A percentile compares a stretch with the other conserved stretches of the same genome.
Evolutionary conservation across 2,888 invertebrate species (phyloP).

Genomic region (Andrena fulva): DNA sequence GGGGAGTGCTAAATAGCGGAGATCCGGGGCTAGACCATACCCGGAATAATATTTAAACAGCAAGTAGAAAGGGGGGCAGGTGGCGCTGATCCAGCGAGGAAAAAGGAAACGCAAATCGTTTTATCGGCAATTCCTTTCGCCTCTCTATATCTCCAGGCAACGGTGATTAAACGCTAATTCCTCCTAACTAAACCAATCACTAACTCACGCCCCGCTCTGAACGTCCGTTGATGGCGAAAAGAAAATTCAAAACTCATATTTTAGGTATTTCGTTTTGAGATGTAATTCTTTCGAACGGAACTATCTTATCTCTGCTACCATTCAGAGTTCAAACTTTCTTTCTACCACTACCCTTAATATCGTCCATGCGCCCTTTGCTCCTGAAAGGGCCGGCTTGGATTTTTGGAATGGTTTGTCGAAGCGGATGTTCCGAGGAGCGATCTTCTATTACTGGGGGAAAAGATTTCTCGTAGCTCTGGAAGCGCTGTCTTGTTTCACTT

Average conservation of each 20-base stretch:
- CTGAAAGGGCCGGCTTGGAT: background rate
- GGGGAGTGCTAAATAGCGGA: background rate
- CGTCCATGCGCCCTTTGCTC: background rate
- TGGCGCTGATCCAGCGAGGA: constrained; percentile 31
- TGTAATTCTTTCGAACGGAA: background rate
- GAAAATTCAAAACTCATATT: background rate
- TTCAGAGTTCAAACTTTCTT: too few relatives aligned
- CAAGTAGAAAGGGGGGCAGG: constrained; percentile 47
- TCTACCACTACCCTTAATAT: too few relatives aligned
- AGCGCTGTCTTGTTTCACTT: constrained; percentile 12
- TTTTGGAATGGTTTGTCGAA: background rate
- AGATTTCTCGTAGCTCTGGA: background rate
- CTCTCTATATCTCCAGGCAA: constrained; percentile 14
- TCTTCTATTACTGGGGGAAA: background rate
- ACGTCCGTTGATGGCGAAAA: background rate
- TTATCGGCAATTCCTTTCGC: constrained; percentile 53
- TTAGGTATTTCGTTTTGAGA: background rate
- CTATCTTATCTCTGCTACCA: too few relatives aligned
- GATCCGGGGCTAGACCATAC: background rate
- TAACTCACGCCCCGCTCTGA: background rate
- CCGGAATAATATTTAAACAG: constrained; percentile 74
- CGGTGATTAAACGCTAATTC: constrained; percentile 42
- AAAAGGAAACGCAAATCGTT: constrained; percentile 71
- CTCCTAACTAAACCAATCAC: constrained; percentile 19
- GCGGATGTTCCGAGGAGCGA: background rate